Evolutionary conservation across 2,797 vertebrate genomes (phyloP).

Genomic region (Sphenopsis melanotis): DNA sequence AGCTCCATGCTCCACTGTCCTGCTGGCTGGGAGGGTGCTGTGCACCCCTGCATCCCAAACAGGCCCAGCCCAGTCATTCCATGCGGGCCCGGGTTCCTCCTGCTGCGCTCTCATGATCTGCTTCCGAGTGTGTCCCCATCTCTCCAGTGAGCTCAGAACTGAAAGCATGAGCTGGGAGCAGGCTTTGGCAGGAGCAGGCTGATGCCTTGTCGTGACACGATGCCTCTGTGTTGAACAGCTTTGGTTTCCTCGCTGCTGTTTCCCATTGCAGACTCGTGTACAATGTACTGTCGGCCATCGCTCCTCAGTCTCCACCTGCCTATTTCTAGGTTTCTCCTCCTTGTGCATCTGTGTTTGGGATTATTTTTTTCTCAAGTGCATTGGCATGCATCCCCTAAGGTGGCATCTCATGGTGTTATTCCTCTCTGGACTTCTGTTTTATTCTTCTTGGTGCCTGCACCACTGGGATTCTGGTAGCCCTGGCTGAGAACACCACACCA

Average conservation of each 20-base stretch:
- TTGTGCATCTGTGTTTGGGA: conserved; percentile 68
- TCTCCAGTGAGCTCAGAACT: conserved; percentile 4
- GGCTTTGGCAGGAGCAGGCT: background rate
- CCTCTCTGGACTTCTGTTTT: conserved; percentile 40
- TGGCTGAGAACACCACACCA: background rate
- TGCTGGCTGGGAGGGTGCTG: background rate
- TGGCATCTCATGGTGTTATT: conserved; percentile 71
- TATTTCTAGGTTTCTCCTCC: conserved; percentile 64
- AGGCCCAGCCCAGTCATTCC: conserved; percentile 5
- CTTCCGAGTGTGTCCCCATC: conserved; percentile 28
- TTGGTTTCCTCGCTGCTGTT: conserved; percentile 66
- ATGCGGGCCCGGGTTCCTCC: background rate
- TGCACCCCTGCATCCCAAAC: background rate
- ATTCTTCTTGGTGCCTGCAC: background rate
- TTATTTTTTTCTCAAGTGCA: conserved; percentile 63
- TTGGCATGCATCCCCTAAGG: conserved; percentile 56
- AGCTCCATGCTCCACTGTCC: conserved; percentile 41
- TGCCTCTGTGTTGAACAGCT: conserved; percentile 64
- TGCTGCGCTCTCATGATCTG: conserved; percentile 43
- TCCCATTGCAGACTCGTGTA: conserved; percentile 63
- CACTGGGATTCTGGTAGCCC: background rate
- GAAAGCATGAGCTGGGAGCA: conserved; percentile 28
- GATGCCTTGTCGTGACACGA: conserved; percentile 43
- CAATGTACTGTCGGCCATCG: conserved; percentile 61
- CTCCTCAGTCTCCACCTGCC: conserved; percentile 66